Percentiles rank a stretch among this genome's conserved stretches.
These are phyloP conservation scores for Formica aserva DNA, from an alignment of 2,888 invertebrate species.

Conservation along the genomic window DNA sequence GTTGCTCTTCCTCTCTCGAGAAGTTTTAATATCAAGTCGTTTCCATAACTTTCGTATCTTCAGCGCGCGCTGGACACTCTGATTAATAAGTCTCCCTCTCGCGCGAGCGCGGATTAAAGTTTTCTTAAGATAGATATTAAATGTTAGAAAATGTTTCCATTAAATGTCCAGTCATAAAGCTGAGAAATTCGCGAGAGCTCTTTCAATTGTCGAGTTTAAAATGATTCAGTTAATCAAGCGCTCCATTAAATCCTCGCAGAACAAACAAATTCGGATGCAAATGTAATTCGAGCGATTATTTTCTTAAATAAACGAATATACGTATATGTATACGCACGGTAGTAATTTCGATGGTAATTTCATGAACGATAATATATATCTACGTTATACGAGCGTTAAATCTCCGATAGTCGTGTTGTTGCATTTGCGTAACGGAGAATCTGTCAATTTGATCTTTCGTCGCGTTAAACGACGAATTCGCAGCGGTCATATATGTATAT, in stretches of 20 bases:
- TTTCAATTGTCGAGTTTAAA: constrained; percentile 8
- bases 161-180: constrained; percentile 6
- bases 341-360: background rate
- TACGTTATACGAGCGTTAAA: background rate
- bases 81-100: constrained; percentile 27
- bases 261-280: background rate
- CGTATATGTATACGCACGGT: background rate
- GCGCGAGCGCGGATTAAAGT: constrained; percentile 22
- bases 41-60: constrained; percentile 41
- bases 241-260: constrained; percentile 15
- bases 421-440: background rate
- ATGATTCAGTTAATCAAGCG: constrained; percentile 14
- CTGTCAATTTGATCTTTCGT: constrained; percentile 10
- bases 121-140: constrained; percentile 43
- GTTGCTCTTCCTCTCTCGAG: constrained; percentile 12
- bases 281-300: background rate
- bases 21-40: constrained; percentile 47
- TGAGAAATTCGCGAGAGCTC: background rate
- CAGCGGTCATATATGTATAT: background rate
- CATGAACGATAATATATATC: background rate
- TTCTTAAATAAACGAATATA: background rate
- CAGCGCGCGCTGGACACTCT: constrained; percentile 19
- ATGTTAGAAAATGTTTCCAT: constrained; percentile 30
- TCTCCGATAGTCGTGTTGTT: background rate
- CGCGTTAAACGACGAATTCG: constrained; percentile 36